Evolutionary conservation across 2,113 vertebrate species (phyloP).

Genomic region (Brevimyrus niger): DNA sequence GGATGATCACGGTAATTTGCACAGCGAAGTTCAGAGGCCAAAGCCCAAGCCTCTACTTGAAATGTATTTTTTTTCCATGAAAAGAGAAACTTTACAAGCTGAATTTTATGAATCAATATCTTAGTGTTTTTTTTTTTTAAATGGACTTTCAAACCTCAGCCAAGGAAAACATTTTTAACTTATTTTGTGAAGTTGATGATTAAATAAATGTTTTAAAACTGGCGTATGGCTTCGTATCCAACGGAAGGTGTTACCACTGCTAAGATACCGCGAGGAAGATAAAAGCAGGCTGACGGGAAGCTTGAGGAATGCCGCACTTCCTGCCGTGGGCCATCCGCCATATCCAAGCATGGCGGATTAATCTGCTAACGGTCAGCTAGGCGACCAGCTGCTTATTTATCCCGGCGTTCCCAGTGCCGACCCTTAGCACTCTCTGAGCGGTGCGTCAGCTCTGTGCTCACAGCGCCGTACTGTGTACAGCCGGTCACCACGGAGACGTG

Average conservation of each 20-base stretch:
- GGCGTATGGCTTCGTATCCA: neutral
- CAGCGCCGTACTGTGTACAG: neutral
- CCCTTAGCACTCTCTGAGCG: neutral
- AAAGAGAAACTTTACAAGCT: constrained; percentile 8
- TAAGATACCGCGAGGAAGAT: neutral
- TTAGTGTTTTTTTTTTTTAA: constrained; percentile 34
- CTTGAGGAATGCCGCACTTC: neutral
- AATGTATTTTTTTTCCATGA: constrained; percentile 21
- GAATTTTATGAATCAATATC: constrained; percentile 32
- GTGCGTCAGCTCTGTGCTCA: neutral
- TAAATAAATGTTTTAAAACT: constrained; percentile 41
- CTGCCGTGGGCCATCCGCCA: neutral
- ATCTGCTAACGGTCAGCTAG: neutral
- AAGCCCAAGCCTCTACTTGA: constrained; percentile 39
- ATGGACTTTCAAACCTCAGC: constrained; percentile 42
- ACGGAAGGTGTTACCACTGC: neutral
- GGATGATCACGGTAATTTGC: constrained; percentile 16
- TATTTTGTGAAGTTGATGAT: constrained; percentile 50
- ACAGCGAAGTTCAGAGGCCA: constrained; percentile 16
- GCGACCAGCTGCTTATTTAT: neutral
- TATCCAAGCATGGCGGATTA: neutral
- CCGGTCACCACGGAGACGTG: neutral
- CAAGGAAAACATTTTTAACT: constrained; percentile 54
- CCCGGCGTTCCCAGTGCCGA: neutral
- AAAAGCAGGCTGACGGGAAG: neutral